Base-by-base conservation (phyloP, 2,888 invertebrate species). In the Rhagium mordax region DNA sequence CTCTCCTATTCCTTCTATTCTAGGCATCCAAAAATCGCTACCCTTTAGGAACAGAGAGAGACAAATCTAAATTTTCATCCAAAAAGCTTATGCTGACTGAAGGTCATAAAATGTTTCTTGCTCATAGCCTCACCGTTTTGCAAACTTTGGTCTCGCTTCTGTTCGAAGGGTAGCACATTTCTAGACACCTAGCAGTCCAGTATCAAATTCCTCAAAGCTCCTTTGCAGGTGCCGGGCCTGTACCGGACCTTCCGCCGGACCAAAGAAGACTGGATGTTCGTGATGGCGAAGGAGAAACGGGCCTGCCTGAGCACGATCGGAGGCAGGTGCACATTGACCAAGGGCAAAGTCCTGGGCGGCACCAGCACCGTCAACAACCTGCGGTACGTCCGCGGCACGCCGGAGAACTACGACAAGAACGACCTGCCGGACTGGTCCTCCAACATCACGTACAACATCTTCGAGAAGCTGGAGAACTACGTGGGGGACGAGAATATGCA, bases 381-480 rank as follows among this genome's bases (percentile, higher is more conserved):
- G 88, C 84, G 86, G 33, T 88, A 88, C 79, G 76, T 83, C 3
- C 74, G 83, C 77, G 75, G 85, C 15, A 33, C 65, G 10, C 68
- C 69, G 4, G 66, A 76, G 13, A 74, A 77, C 67, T 74, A 72
- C 60, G 76, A 73, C 16, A 55, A 20, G 13, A 21, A 47, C 87
- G 88, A 87, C 88, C 0, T 82, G 86, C 61, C 53, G 0, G 16
- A 62, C 0, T 80, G 72, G 67, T 77, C 90, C 84, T 91, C 94
- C 67, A 93, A 94, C 73, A 89, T 94, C 0, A 86, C 95, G 18
- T 92, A 92, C 0, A 94, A 94, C 82, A 95, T 95, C 84, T 92
- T 92, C 83, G 95, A 95, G 85, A 94, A 94, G 0, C 89, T 95
- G 84, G 95, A 96, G 41, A 71, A 74, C 55, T 80, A 72, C 65